Percentiles rank a stretch among this genome's conserved stretches.
Conservation (phyloP, 2,797 vertebrate species). For the Siniperca obscura region DNA sequence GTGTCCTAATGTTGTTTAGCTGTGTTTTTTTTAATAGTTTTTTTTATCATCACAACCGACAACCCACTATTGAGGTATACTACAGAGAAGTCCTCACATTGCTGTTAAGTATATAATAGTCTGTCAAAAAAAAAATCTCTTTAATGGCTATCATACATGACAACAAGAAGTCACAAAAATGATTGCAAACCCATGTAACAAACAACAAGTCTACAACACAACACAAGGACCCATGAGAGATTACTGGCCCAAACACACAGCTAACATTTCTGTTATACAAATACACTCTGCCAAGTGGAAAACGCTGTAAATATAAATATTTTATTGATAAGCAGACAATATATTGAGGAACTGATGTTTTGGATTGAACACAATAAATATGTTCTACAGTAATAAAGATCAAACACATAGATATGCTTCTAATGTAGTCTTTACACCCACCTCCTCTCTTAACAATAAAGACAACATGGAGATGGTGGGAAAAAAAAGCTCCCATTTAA, state of each 20-base stretch:
- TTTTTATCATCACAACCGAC: background rate
- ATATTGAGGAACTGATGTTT: background rate
- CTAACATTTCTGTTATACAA: background rate
- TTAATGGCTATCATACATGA: slow-evolving; percentile 2
- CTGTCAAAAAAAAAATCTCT: background rate
- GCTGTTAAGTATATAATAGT: background rate
- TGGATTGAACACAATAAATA: background rate
- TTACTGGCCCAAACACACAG: background rate
- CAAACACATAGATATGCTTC: background rate
- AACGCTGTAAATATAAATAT: background rate
- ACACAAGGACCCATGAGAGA: background rate
- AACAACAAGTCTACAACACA: slow-evolving; percentile 3
- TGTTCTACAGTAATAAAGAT: background rate
- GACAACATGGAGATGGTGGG: background rate
- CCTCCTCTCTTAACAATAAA: slow-evolving; percentile 16
- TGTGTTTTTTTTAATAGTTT: background rate
- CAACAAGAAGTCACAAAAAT: background rate
- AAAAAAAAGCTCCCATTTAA: slow-evolving; percentile 24
- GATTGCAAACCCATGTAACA: background rate
- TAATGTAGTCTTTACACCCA: background rate
- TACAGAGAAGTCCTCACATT: background rate
- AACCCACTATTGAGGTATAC: background rate
- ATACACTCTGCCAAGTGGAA: background rate
- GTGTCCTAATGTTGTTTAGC: background rate
- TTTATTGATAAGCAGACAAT: background rate